Evolutionary conservation across 2,797 vertebrate species (phyloP).

Genomic region (Pagetopsis macropterus): DNA sequence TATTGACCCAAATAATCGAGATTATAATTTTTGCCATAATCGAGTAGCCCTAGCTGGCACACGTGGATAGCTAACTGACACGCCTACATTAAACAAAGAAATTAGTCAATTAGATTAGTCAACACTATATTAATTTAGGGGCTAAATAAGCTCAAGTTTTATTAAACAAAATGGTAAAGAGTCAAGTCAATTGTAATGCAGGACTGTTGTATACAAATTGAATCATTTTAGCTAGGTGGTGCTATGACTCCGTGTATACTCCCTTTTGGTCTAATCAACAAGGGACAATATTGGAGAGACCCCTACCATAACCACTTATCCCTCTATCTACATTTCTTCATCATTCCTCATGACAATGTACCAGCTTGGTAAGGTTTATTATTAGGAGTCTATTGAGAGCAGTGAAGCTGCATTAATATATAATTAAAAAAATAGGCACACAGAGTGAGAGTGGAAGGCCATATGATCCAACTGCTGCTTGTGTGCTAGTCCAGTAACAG

Average conservation of each 20-base stretch:
- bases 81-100: not conserved
- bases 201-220: not conserved
- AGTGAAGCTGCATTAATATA: not conserved
- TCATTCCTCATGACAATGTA: not conserved
- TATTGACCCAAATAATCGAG: too few relatives aligned
- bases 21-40: too few relatives aligned
- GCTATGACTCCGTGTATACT: not conserved
- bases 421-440: not conserved
- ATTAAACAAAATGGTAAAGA: not conserved
- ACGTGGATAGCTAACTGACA: not conserved
- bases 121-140: not conserved
- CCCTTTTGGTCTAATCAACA: not conserved
- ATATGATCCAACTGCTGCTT: constrained; percentile 44
- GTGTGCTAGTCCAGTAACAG: constrained; percentile 53
- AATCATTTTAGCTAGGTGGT: not conserved
- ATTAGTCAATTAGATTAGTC: not conserved
- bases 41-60: too few relatives aligned
- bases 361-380: not conserved
- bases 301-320: not conserved
- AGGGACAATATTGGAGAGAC: not conserved
- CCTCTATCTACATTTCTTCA: not conserved
- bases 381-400: not conserved
- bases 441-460: constrained; percentile 11
- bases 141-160: not conserved
- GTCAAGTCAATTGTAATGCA: not conserved